Evolutionary conservation across 2,797 vertebrate species (phyloP).

Genomic region (Bucorvus abyssinicus): DNA sequence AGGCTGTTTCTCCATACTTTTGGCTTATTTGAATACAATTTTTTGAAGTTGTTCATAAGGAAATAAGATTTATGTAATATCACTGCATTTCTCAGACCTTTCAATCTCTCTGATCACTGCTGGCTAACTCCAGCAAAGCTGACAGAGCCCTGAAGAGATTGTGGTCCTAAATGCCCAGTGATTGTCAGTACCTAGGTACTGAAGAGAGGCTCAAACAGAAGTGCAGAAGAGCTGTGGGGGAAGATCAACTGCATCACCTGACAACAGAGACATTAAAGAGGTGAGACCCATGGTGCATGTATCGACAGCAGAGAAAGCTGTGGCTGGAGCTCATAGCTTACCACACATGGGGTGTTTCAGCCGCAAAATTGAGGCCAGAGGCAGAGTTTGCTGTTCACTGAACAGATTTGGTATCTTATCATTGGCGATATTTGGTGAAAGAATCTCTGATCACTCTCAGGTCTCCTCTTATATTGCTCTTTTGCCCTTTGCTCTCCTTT

Average conservation of each 20-base stretch:
- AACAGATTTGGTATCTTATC: background rate
- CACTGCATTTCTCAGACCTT: background rate
- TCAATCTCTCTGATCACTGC: background rate
- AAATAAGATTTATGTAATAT: slow-evolving; percentile 13
- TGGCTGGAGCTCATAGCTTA: background rate
- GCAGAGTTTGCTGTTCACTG: background rate
- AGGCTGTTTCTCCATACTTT: slow-evolving; percentile 13
- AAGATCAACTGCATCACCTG: background rate
- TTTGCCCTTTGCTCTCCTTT: background rate
- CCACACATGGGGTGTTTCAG: background rate
- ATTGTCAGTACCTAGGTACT: background rate
- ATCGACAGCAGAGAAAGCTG: background rate
- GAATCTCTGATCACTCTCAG: background rate
- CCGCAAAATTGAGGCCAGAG: background rate
- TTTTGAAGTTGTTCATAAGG: background rate
- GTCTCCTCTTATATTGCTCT: background rate
- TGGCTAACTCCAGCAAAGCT: background rate
- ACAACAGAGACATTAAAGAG: background rate
- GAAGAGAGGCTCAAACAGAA: background rate
- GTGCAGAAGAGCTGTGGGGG: background rate
- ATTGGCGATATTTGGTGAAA: background rate
- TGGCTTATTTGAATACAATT: background rate
- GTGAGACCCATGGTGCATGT: fast-evolving
- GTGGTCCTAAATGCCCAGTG: background rate
- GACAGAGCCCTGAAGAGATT: background rate